phyloP scores from a whole-genome alignment of 2,888 invertebrate genomes.

The Lacanobia wlatinum region DNA sequence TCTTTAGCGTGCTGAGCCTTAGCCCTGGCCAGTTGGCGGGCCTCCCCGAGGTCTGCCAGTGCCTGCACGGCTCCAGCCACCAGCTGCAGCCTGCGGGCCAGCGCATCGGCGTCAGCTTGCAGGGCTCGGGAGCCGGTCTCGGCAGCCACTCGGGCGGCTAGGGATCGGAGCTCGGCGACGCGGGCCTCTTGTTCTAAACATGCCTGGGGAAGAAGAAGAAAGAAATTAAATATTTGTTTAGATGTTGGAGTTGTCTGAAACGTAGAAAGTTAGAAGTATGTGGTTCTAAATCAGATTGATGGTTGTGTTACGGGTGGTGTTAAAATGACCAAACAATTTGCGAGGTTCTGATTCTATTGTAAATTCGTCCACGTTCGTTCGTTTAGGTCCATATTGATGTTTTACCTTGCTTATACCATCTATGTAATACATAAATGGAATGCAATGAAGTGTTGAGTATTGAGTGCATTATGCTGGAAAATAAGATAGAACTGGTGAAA shows the following conservation, averaged over 20 bases:
- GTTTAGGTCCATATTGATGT: too few species aligned
- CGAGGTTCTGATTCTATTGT: neutral
- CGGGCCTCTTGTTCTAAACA: conserved; percentile 94
- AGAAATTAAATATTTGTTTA: neutral
- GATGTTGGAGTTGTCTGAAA: neutral
- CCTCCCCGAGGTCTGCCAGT: conserved; percentile 94
- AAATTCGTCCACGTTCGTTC: too few species aligned
- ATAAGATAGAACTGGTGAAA: too few species aligned
- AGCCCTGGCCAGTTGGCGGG: conserved; percentile 91
- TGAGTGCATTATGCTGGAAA: too few species aligned
- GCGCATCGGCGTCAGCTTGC: conserved; percentile 94
- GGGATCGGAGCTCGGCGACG: conserved; percentile 93
- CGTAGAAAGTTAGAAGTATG: neutral
- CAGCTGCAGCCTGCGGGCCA: conserved; percentile 94
- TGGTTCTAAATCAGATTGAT: neutral
- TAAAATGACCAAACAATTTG: neutral
- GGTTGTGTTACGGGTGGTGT: conserved; percentile 5
- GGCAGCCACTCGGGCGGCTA: conserved; percentile 94
- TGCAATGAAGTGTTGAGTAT: too few species aligned
- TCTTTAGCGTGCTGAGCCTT: conserved; percentile 92
- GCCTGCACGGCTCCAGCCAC: conserved; percentile 94
- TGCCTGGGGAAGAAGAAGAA: conserved; percentile 88
- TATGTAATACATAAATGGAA: too few species aligned
- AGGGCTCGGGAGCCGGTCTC: conserved; percentile 94
- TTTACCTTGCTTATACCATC: too few species aligned